Conservation (phyloP, 2,888 invertebrate genomes). For the Xylophagus ater region DNA sequence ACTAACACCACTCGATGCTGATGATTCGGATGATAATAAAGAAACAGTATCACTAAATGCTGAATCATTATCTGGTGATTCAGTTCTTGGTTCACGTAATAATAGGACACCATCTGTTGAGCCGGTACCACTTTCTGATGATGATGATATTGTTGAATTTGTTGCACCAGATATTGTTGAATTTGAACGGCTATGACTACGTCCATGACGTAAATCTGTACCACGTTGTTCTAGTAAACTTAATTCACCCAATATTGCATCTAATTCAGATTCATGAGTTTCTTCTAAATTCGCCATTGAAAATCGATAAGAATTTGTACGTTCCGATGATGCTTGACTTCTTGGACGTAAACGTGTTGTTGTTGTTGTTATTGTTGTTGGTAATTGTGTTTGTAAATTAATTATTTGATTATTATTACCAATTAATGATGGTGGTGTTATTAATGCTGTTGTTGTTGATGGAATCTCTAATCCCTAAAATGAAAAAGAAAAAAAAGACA, state of each 20-base stretch:
- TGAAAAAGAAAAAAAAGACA: slow-evolving; percentile 9
- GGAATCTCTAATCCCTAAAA: slow-evolving; percentile 18
- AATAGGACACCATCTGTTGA: slow-evolving; percentile 24
- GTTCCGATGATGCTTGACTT: slow-evolving; percentile 23
- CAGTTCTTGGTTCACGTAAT: slow-evolving; percentile 57
- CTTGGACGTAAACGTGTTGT: slow-evolving; percentile 18
- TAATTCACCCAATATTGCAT: slow-evolving; percentile 91
- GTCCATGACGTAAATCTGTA: slow-evolving; percentile 25
- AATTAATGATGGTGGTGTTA: slow-evolving; percentile 15
- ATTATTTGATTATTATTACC: not conserved
- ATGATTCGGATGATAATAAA: slow-evolving; percentile 79
- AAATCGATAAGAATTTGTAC: slow-evolving; percentile 83
- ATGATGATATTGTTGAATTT: slow-evolving; percentile 33
- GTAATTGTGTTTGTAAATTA: no score
- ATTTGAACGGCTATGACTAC: slow-evolving; percentile 33
- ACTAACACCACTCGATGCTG: slow-evolving; percentile 78
- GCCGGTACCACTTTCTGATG: slow-evolving; percentile 33
- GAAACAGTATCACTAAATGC: slow-evolving; percentile 97
- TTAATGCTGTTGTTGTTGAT: slow-evolving; percentile 15
- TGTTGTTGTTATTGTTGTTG: slow-evolving; percentile 11
- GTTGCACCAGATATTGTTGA: slow-evolving; percentile 37
- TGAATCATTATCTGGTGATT: slow-evolving; percentile 95
- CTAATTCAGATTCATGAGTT: slow-evolving; percentile 91
- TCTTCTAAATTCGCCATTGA: slow-evolving; percentile 95
- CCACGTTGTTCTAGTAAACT: slow-evolving; percentile 75